phyloP scores from a whole-genome alignment of 2,888 invertebrate genomes.

The Drosophila anomelani region DNA sequence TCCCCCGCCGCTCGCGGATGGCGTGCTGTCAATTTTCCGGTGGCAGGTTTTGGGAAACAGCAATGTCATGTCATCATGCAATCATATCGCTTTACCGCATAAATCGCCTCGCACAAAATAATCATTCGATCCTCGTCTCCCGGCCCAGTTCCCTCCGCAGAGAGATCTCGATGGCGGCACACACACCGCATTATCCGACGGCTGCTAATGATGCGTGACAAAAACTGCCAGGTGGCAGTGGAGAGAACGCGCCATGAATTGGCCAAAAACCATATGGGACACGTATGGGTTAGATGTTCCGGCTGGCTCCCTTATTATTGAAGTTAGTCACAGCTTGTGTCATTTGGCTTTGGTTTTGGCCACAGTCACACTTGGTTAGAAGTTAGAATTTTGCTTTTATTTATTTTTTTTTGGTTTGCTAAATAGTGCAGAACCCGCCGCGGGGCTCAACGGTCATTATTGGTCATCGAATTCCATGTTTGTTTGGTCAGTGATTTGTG shows the following conservation, averaged over 20 bases:
- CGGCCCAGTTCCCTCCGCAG: background rate
- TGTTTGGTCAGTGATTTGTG: constrained; percentile 17
- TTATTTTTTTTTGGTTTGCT: background rate
- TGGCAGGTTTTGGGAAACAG: constrained; percentile 53
- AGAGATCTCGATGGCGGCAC: constrained; percentile 19
- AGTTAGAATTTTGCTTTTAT: constrained; percentile 2
- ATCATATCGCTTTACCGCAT: constrained; percentile 75
- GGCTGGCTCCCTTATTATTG: constrained; percentile 29
- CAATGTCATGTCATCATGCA: constrained; percentile 76
- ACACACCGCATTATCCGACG: constrained; percentile 31
- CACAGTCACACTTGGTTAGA: constrained; percentile 29
- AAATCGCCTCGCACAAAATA: constrained; percentile 53
- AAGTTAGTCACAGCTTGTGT: constrained; percentile 58
- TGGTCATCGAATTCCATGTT: constrained; percentile 17
- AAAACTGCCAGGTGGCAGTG: constrained; percentile 30
- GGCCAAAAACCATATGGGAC: constrained; percentile 51
- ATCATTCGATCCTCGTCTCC: constrained; percentile 52
- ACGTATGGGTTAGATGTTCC: constrained; percentile 27
- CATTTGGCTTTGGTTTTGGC: constrained; percentile 16
- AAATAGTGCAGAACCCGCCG: constrained; percentile 43
- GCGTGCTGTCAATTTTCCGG: constrained; percentile 74
- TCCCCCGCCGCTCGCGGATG: constrained; percentile 38
- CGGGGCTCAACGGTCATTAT: constrained; percentile 18
- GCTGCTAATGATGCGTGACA: constrained; percentile 67
- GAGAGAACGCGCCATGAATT: constrained; percentile 37